phyloP scores from a whole-genome alignment of 2,797 vertebrate species.

The Bradypodion ventrale region DNA sequence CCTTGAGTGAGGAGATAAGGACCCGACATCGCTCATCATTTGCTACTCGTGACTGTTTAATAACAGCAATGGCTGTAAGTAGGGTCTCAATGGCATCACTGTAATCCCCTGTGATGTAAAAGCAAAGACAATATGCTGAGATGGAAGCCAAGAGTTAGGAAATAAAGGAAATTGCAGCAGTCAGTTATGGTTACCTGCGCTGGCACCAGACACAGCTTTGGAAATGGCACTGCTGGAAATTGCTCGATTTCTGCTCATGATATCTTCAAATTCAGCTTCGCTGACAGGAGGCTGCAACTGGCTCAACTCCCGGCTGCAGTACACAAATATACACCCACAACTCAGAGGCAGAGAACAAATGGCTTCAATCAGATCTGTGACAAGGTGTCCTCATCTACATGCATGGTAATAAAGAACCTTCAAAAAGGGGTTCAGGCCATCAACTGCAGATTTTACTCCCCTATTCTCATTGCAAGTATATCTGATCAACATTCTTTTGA shows the following conservation, averaged over 20 bases:
- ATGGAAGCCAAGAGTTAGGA: not conserved
- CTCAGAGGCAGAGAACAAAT: not conserved
- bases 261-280: slow-evolving; percentile 89
- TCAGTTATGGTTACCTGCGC: slow-evolving; percentile 79
- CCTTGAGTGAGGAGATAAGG: slow-evolving; percentile 92
- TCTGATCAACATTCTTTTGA: too few relatives aligned
- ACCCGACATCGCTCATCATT: slow-evolving; percentile 90
- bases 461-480: not conserved
- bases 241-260: slow-evolving; percentile 92
- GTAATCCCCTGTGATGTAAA: slow-evolving; percentile 81
- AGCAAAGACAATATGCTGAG: not conserved
- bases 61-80: slow-evolving; percentile 92
- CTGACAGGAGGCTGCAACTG: slow-evolving; percentile 70
- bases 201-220: slow-evolving; percentile 92
- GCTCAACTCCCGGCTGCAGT: slow-evolving; percentile 78
- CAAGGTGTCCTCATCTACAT: not conserved
- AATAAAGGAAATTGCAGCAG: not conserved
- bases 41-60: slow-evolving; percentile 93
- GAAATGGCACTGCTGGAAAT: slow-evolving; percentile 95
- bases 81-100: slow-evolving; percentile 92
- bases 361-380: not conserved
- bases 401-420: too few relatives aligned
- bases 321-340: not conserved
- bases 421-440: not conserved
- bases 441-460: not conserved